These are phyloP conservation scores for Tinamus guttatus DNA, from an alignment of 2,113 vertebrate genomes.

Conservation along the genomic window DNA sequence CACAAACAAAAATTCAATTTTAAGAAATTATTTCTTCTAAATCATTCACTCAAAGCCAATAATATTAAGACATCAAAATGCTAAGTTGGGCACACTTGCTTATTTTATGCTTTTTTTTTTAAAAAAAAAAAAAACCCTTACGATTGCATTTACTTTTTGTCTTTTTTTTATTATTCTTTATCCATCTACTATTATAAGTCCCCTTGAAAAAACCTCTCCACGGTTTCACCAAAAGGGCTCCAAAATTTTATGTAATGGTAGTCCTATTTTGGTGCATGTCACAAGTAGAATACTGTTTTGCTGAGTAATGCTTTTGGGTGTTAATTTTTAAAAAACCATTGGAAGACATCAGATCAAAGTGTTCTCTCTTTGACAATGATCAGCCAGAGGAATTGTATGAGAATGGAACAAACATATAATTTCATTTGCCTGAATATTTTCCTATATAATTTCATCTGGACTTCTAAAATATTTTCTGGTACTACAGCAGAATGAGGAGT, in stretches of 20 bases:
- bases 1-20: neutral
- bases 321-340: no score
- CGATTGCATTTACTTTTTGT: neutral
- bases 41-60: neutral
- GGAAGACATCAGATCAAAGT: no score
- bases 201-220: neutral
- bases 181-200: neutral
- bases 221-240: neutral
- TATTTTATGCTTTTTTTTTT: neutral
- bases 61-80: neutral
- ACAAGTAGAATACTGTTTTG: rapidly evolving
- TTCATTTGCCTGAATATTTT: no score
- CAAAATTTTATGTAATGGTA: neutral
- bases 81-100: neutral
- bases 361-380: no score
- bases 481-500: neutral
- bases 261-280: neutral
- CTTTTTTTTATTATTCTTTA: neutral
- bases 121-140: neutral
- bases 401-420: no score
- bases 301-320: neutral
- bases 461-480: no score
- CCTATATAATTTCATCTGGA: no score
- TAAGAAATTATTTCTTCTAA: neutral
- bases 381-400: no score